Evolutionary conservation across 2,797 vertebrate species (phyloP).

Genomic region (Schizothorax lantsangensis): DNA sequence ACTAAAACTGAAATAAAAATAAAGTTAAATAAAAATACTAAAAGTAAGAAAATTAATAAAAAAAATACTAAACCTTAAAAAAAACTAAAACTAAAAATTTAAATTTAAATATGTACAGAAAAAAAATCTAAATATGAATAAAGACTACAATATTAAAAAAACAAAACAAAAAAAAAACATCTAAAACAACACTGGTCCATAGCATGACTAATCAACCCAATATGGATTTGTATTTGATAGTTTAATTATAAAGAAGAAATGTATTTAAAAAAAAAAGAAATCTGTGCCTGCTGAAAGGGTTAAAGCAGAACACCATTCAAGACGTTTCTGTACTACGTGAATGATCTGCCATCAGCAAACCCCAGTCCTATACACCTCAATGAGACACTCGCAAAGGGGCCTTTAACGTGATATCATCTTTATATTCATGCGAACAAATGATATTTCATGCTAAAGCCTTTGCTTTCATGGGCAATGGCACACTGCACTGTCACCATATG

Average conservation of each 20-base stretch:
- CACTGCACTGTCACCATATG: slow-evolving; percentile 47
- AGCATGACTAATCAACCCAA: background rate
- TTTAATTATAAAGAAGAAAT: too few relatives aligned
- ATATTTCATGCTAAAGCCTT: slow-evolving; percentile 40
- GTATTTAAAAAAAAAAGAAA: too few relatives aligned
- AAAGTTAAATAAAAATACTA: background rate
- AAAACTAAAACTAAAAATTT: background rate
- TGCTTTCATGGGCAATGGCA: slow-evolving; percentile 31
- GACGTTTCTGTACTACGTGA: slow-evolving; percentile 4
- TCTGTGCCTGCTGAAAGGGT: background rate
- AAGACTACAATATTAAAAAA: too few relatives aligned
- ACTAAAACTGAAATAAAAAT: background rate
- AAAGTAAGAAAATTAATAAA: background rate
- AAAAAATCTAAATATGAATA: too few relatives aligned
- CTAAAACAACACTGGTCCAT: background rate
- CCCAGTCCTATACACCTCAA: background rate
- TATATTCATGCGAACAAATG: slow-evolving; percentile 41
- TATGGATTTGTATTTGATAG: background rate
- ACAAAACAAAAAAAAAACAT: too few relatives aligned
- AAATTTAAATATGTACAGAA: too few relatives aligned
- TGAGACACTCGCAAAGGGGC: background rate
- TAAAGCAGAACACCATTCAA: slow-evolving; percentile 1
- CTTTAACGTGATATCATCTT: slow-evolving; percentile 23
- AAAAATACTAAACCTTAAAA: background rate
- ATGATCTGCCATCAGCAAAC: background rate